Conservation (phyloP, 1,140 invertebrate genomes). For the Drosophila navojoa region DNA sequence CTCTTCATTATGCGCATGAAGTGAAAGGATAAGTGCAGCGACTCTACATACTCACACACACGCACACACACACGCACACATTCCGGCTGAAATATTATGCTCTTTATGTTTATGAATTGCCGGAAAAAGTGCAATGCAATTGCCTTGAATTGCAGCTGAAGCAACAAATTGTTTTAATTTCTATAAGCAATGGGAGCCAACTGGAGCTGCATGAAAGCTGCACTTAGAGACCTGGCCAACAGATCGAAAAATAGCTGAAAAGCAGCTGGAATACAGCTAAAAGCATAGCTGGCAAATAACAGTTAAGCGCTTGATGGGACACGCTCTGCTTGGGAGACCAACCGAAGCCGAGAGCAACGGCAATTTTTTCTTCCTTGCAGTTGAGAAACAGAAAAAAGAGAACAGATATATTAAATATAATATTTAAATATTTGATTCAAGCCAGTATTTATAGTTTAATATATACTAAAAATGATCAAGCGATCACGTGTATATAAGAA, state of each 20-base stretch:
- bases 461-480: too few relatives aligned
- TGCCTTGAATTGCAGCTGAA: conserved; percentile 51
- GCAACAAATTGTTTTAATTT: conserved; percentile 27
- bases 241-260: neutral
- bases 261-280: neutral
- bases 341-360: too few relatives aligned
- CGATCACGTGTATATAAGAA: too few relatives aligned
- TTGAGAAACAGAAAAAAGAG: too few relatives aligned
- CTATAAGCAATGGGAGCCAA: conserved; percentile 14
- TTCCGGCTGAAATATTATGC: conserved; percentile 45
- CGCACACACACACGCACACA: conserved; percentile 25
- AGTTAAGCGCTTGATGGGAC: too few relatives aligned
- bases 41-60: conserved; percentile 33
- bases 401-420: too few relatives aligned
- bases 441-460: too few relatives aligned
- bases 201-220: neutral
- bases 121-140: conserved; percentile 52
- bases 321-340: too few relatives aligned
- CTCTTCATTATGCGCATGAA: conserved; percentile 83
- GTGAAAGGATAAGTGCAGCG: conserved; percentile 75
- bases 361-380: too few relatives aligned
- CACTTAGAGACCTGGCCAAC: conserved; percentile 6
- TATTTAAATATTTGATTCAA: too few relatives aligned
- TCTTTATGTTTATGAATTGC: conserved; percentile 59
- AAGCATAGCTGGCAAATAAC: neutral